Evolutionary conservation across 2,797 vertebrate genomes (phyloP), one percentile per base, ranked within the genome.

Genomic region (Neosilurus mollespiculum): DNA sequence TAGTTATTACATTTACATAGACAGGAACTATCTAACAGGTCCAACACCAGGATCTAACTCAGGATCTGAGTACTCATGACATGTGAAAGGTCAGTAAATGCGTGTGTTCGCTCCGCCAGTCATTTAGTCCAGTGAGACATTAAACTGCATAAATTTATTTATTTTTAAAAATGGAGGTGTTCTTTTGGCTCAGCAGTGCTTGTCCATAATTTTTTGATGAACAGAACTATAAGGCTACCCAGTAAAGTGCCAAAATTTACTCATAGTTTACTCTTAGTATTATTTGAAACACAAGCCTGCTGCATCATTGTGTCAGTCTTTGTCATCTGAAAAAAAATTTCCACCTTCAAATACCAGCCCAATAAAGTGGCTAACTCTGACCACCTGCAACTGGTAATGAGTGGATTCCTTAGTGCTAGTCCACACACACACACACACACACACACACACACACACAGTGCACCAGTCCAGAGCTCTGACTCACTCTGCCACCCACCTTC

Each of bases 311-410:
- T 82, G 80, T 85, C 85, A 82, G 80, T 20, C 65, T 61, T 69
- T 30, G 65, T 87, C 77, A 87, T 84, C 59, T 80, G 83, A n/a
- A 67, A 69, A 81, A 84, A 86, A 88, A 86, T 87, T 80, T 82
- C 70, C 81, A 80, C 66, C 53, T 81, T 65, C 84, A 86, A 81
- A 67, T 82, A 84, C 56, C 81, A 86, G 81, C 85, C 81, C 71
- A 83, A 81, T 81, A 84, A 88, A 87, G 79, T 34, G 67, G 66
- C 83, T 82, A 61, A 80, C 72, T 85, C 69, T 73, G 85, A 81
- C 83, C 87, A 87, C 85, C 87, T 89, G 85, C 70, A 70, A 83
- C 53, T 83, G 43, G 69, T 88, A 88, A 86, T 88, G 87, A 88
- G 56, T 80, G 73, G 72, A 83, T 83, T 64, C 77, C 59, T 65